Evolutionary conservation across 2,113 vertebrate genomes (phyloP), one percentile per base, ranked within the genome.

Genomic region (Pedetes capensis): DNA sequence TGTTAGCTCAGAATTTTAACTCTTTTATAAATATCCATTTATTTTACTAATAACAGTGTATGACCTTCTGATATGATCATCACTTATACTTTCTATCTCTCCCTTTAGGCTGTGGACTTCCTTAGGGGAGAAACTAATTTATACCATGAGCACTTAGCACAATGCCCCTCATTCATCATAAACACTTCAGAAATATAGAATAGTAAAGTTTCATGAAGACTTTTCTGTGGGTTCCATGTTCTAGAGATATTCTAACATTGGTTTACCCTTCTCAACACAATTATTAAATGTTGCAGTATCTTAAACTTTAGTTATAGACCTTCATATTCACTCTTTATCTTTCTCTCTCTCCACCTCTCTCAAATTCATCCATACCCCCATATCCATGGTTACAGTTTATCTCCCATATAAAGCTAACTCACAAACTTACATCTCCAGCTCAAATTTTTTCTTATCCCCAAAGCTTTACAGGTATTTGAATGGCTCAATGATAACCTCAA

Each of bases 11-110:
- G 49, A n/a, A 82, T 68, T 79, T 79, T 32, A 51, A 32, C 53
- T 87, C 27, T 27, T 83, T 95, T 42, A 57, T 29, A 97, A 94
- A 42, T 69, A 81, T 39, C 11, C 17, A 9, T 91, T 96, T 88
- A 51, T 57, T 71, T 57, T 76, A 49, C 13, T 71, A 57, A 71
- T 80, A 64, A 61, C 8, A 88, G 17, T 64, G 14, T 81, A 42
- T 90, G 39, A 18, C 87, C 66, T 79, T 78, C 37, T 14, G 25
- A 20, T 64, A 76, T 78, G 61, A 53, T 83, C 66, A 63, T n/a
- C 64, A 12, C 82, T 94, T 78, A 79, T 87, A 55, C 7, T 87
- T 83, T 83, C 32, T 79, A 16, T 44, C 69, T 87, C 49, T 72
- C n/a, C n/a, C 37, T 85, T 91, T 84, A 93, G 66, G 29, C 57